Evolutionary conservation across 2,888 invertebrate species (phyloP), one percentile per base, ranked within the genome.

Genomic region (Dasypolia templi): DNA sequence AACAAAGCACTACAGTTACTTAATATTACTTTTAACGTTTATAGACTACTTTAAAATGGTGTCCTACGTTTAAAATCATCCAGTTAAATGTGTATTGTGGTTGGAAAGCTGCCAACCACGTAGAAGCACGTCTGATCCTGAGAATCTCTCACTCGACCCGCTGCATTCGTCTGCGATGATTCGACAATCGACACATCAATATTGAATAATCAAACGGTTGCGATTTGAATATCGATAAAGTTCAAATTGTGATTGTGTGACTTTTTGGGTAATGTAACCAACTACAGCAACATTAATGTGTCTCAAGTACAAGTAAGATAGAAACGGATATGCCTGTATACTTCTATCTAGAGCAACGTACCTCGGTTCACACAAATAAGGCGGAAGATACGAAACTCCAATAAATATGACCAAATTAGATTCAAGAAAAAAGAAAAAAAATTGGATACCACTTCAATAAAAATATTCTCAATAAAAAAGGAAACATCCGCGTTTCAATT

Each of bases 31-130:
- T 92, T 92, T 93, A 94, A 92, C 91, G 89, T 94, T 93, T 93
- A 94, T 92, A 90, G 91, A 92, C 90, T 93, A 93, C 92, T 95
- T 94, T 93, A 93, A 93, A 95, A 94, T 93, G 91, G 93, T 94
- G 93, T 93, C 91, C 93, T 93, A 93, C 92, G 93, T 92, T 93
- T 93, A 94, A 94, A 95, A 94, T 92, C 91, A 91, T 85, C 87
- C 90, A 89, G 92, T 93, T 92, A 92, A 93, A 93, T 92, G 92
- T 93, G 91, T 94, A 94, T 93, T 92, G 93, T 90, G 93, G 93
- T 92, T 95, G 95, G 95, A 93, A 80, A 72, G 72, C 78, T 84
- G 94, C 95, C 95, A 95, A 78, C 84, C 91, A 89, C 91, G 93
- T 92, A 91, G 89, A 86, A 86, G 85, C 90, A 92, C 91, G 92